phyloP scores from a whole-genome alignment of 2,113 vertebrate genomes.

The Aptenodytes forsteri region DNA sequence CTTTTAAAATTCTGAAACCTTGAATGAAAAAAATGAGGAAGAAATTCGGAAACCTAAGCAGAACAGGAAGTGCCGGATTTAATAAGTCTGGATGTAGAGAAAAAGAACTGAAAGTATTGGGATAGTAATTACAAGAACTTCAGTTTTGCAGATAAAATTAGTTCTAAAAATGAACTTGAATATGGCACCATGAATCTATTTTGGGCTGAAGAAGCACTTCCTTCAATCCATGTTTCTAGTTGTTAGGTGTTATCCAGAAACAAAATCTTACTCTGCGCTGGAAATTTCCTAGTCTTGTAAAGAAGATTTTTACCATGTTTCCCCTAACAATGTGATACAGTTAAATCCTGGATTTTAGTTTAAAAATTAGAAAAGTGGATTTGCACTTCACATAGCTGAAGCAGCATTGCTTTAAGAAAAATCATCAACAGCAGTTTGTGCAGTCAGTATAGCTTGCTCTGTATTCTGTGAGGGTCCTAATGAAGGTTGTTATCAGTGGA shows the following conservation, averaged over 20 bases:
- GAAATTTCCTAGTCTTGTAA: constrained; percentile 4
- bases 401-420: background rate
- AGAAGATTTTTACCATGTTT: background rate
- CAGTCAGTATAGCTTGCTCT: background rate
- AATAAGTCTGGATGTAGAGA: background rate
- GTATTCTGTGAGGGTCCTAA: background rate
- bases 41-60: background rate
- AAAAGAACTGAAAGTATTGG: constrained; percentile 27
- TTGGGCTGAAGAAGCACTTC: constrained; percentile 37
- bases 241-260: constrained; percentile 16
- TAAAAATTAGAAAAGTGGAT: background rate
- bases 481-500: background rate
- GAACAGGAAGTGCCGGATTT: constrained; percentile 29
- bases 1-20: background rate
- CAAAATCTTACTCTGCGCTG: background rate
- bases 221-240: background rate
- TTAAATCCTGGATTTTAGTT: background rate
- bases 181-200: constrained; percentile 28
- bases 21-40: background rate
- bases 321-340: background rate
- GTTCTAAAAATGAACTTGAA: constrained; percentile 53
- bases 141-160: constrained; percentile 31
- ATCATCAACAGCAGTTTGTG: background rate
- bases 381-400: background rate
- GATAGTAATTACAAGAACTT: constrained; percentile 39